Conservation (phyloP, 1,140 invertebrate species). For the Berghia stephanieae region DNA sequence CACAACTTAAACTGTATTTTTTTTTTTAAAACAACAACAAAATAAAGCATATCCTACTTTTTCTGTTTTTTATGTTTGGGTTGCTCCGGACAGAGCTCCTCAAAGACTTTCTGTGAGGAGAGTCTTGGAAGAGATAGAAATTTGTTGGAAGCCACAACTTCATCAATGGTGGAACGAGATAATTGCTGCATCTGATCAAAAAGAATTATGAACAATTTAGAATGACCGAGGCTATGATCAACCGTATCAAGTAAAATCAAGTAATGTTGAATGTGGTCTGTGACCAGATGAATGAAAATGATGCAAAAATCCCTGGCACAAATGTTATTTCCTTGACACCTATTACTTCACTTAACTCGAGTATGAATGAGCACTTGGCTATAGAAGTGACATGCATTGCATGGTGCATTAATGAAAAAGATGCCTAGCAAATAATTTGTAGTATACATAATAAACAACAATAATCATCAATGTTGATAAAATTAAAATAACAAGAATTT, state of each 20-base stretch:
- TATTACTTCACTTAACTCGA: too few relatives aligned
- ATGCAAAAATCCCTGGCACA: too few relatives aligned
- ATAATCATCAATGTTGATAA: too few relatives aligned
- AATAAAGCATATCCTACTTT: slow-evolving; percentile 50
- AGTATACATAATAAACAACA: neutral
- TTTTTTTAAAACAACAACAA: too few relatives aligned
- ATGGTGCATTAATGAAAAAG: neutral
- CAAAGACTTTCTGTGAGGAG: slow-evolving; percentile 86
- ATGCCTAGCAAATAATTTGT: neutral
- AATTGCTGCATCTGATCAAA: slow-evolving; percentile 59
- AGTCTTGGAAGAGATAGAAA: slow-evolving; percentile 87
- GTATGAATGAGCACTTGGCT: too few relatives aligned
- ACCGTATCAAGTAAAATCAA: neutral
- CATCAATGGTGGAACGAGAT: slow-evolving; percentile 76
- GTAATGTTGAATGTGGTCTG: too few relatives aligned
- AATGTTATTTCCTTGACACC: too few relatives aligned
- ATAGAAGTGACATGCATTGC: too few relatives aligned
- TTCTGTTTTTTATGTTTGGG: slow-evolving; percentile 82
- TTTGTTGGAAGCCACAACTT: slow-evolving; percentile 88
- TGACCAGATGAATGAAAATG: too few relatives aligned
- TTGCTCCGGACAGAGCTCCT: slow-evolving; percentile 88
- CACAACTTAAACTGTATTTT: too few relatives aligned
- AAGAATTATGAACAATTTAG: neutral
- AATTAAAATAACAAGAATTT: too few relatives aligned
- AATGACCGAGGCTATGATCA: neutral